These are phyloP conservation scores for Rallus crepitans DNA, from an alignment of 2,797 vertebrate species.

Conservation along the genomic window DNA sequence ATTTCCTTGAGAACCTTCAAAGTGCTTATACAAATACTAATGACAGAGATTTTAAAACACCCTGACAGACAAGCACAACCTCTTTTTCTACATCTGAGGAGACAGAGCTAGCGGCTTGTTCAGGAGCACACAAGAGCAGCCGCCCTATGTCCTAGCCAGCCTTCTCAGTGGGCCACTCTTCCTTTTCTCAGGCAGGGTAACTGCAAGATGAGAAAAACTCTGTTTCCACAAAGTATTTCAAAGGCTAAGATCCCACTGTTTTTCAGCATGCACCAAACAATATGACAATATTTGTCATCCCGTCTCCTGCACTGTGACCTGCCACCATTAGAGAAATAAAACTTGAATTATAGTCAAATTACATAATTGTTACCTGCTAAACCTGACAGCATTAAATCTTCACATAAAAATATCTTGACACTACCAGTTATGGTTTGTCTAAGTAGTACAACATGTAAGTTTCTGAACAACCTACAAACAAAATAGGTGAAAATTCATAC, in stretches of 20 bases:
- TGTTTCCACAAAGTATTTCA: background rate
- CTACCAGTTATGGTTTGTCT: background rate
- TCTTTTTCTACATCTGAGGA: background rate
- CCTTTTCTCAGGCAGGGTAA: background rate
- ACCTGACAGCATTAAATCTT: background rate
- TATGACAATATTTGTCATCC: background rate
- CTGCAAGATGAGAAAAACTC: background rate
- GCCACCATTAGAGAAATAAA: background rate
- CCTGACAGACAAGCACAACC: background rate
- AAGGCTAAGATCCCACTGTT: background rate
- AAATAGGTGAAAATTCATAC: background rate
- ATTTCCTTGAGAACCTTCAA: conserved; percentile 11
- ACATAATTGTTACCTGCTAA: background rate
- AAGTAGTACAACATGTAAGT: background rate
- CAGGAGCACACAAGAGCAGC: background rate
- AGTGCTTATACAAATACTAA: background rate
- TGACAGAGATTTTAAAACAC: conserved; percentile 36
- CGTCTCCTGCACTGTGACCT: background rate
- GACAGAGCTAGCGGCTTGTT: background rate
- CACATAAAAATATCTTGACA: background rate
- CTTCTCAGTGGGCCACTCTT: background rate
- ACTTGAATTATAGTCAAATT: background rate
- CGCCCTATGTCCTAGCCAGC: background rate
- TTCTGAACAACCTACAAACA: background rate
- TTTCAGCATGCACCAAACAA: background rate